Evolutionary conservation across 2,888 invertebrate genomes (phyloP).

Genomic region (Drosophila setosimentum): DNA sequence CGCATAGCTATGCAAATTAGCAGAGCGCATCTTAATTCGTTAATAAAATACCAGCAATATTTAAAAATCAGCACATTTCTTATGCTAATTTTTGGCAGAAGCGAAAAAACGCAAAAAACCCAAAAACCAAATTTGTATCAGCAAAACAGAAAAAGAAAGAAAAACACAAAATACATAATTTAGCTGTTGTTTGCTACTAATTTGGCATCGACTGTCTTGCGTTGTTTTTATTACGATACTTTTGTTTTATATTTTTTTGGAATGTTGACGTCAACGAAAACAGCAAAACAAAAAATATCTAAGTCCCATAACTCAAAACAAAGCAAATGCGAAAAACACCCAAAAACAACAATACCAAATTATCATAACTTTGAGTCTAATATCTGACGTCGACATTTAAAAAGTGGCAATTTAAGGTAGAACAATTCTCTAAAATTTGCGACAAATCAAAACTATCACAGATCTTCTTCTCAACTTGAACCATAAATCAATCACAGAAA

Average conservation of each 20-base stretch:
- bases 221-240: conserved; percentile 44
- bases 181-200: conserved; percentile 44
- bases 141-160: conserved; percentile 47
- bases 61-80: conserved; percentile 75
- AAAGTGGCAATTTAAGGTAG: conserved; percentile 39
- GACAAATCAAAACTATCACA: conserved; percentile 4
- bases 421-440: conserved; percentile 7
- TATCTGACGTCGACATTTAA: conserved; percentile 22
- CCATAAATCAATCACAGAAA: conserved; percentile 66
- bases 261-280: conserved; percentile 66
- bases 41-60: conserved; percentile 29
- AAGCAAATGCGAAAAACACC: conserved; percentile 11
- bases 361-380: conserved; percentile 4
- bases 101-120: conserved; percentile 66
- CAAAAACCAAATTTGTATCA: conserved; percentile 47
- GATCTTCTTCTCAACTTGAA: conserved; percentile 20
- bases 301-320: conserved; percentile 46
- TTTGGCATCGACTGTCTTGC: conserved; percentile 49
- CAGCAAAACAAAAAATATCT: conserved; percentile 48
- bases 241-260: conserved; percentile 34
- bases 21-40: conserved; percentile 35
- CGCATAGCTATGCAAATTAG: conserved; percentile 78
- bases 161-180: conserved; percentile 38
- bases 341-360: conserved; percentile 5
- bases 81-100: conserved; percentile 75